phyloP scores from a whole-genome alignment of 2,888 invertebrate species.

The Anticlea derivata region DNA sequence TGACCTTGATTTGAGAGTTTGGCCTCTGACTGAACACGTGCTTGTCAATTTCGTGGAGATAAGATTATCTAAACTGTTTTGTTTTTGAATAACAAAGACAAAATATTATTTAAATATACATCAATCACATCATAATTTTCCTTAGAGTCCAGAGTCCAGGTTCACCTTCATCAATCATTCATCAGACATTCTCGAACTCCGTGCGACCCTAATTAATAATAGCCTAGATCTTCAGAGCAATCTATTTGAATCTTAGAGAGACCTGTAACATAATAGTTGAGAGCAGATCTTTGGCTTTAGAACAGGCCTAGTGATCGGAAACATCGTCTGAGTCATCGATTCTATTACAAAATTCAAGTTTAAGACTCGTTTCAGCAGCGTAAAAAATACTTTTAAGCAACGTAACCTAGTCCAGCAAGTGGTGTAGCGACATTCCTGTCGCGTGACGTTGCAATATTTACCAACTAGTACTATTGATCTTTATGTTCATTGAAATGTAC shows the following conservation, averaged over 20 bases:
- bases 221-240: slow-evolving; percentile 8
- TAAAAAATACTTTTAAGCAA: slow-evolving; percentile 29
- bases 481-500: slow-evolving; percentile 49
- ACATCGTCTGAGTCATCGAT: slow-evolving; percentile 18
- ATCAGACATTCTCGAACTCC: slow-evolving; percentile 16
- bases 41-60: slow-evolving; percentile 4
- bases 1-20: background rate
- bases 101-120: background rate
- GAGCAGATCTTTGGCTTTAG: slow-evolving; percentile 8
- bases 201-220: slow-evolving; percentile 19
- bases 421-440: slow-evolving; percentile 48
- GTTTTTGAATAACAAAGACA: background rate
- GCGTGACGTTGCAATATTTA: slow-evolving; percentile 52
- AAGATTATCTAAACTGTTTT: slow-evolving; percentile 1
- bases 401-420: slow-evolving; percentile 41
- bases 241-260: slow-evolving; percentile 15
- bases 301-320: slow-evolving; percentile 4
- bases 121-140: slow-evolving; percentile 25
- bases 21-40: slow-evolving; percentile 1
- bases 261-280: background rate
- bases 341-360: slow-evolving; percentile 30
- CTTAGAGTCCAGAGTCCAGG: slow-evolving; percentile 29
- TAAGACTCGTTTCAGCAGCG: slow-evolving; percentile 23
- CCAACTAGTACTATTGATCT: slow-evolving; percentile 50
- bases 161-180: slow-evolving; percentile 26